These are phyloP conservation scores for Caerostris extrusa DNA, from an alignment of 1,140 invertebrate genomes.

Conservation along the genomic window DNA sequence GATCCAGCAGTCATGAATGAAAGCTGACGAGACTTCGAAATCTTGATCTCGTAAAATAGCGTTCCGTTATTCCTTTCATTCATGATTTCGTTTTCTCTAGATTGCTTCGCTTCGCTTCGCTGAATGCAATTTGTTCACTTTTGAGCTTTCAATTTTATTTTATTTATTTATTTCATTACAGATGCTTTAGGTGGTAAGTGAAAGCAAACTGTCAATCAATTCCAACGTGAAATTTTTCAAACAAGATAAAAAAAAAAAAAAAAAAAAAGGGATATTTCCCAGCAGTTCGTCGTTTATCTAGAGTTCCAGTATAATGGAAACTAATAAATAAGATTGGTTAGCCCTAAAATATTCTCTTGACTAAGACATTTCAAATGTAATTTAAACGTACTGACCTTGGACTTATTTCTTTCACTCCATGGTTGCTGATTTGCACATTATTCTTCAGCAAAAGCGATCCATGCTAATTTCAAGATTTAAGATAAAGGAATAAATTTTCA, in stretches of 20 bases:
- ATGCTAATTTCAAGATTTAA: no score
- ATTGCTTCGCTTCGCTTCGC: slow-evolving; percentile 31
- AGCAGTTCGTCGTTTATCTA: neutral
- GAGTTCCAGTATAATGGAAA: neutral
- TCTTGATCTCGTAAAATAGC: slow-evolving; percentile 31
- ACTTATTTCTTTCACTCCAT: neutral
- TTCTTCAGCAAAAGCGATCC: no score
- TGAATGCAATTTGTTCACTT: slow-evolving; percentile 26
- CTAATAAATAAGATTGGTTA: neutral
- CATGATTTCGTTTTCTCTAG: slow-evolving; percentile 37
- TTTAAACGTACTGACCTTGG: neutral
- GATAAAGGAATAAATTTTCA: no score
- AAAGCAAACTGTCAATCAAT: slow-evolving; percentile 18
- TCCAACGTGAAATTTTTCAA: neutral
- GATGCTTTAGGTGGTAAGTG: neutral
- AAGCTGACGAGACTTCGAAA: neutral
- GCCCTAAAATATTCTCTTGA: neutral
- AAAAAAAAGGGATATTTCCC: neutral
- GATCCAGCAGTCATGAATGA: slow-evolving; percentile 61
- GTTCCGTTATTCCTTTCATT: slow-evolving; percentile 61
- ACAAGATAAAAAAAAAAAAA: neutral
- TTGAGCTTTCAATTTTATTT: neutral
- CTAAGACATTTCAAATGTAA: neutral
- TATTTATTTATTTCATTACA: neutral
- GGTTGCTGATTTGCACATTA: no score